phyloP scores from a whole-genome alignment of 2,113 vertebrate genomes.

The Psilopsiagon aurifrons region DNA sequence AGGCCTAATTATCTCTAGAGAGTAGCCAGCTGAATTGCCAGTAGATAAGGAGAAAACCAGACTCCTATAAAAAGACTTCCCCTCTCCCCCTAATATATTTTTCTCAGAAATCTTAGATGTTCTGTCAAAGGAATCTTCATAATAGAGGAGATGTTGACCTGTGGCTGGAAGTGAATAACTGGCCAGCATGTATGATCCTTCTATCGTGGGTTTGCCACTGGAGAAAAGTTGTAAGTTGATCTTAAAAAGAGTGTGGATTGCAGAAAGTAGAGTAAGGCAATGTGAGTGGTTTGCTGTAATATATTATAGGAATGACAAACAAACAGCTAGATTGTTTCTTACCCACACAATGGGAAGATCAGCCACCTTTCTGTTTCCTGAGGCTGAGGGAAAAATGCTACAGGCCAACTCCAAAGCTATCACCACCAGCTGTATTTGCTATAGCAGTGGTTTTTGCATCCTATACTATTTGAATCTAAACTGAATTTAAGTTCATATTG shows the following conservation, averaged over 20 bases:
- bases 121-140: neutral
- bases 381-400: neutral
- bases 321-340: neutral
- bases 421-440: neutral
- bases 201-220: neutral
- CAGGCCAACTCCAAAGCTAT: accelerated
- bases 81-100: accelerated
- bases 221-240: neutral
- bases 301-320: neutral
- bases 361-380: neutral
- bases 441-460: neutral
- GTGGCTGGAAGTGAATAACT: neutral
- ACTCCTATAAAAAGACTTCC: neutral
- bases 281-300: neutral
- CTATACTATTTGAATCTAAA: neutral
- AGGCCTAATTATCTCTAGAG: neutral
- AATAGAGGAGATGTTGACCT: neutral
- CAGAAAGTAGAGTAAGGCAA: neutral
- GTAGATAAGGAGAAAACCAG: neutral
- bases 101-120: neutral
- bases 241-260: neutral
- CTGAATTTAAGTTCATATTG: neutral
- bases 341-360: neutral
- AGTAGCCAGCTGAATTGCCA: neutral
- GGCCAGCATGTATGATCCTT: neutral